Conservation (phyloP, 2,888 invertebrate genomes). For the Pimpla rufipes region DNA sequence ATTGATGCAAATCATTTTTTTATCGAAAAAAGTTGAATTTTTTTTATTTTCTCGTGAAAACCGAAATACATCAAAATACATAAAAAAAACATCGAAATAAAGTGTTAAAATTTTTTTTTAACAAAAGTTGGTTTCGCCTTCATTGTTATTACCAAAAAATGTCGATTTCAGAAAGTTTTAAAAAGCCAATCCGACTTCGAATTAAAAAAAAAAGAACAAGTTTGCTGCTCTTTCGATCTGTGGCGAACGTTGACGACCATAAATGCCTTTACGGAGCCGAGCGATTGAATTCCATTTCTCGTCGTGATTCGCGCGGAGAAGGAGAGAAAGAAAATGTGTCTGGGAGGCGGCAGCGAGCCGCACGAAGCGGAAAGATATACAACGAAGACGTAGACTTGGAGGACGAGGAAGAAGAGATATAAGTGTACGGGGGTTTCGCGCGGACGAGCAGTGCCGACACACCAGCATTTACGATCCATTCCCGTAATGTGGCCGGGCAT, state of each 20-base stretch:
- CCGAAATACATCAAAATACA: too few relatives aligned
- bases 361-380: conserved; percentile 54
- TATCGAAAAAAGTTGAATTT: too few relatives aligned
- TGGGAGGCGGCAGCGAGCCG: background rate
- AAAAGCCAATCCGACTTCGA: too few relatives aligned
- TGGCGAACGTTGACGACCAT: conserved; percentile 50
- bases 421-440: conserved; percentile 62
- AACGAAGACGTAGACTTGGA: background rate
- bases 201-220: conserved; percentile 11
- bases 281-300: conserved; percentile 71
- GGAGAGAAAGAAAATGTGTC: too few relatives aligned
- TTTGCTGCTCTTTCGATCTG: conserved; percentile 16
- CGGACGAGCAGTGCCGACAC: conserved; percentile 67
- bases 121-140: too few relatives aligned
- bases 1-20: too few relatives aligned
- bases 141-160: too few relatives aligned
- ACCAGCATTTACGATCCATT: conserved; percentile 73
- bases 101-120: too few relatives aligned
- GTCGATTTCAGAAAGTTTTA: too few relatives aligned
- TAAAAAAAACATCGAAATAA: too few relatives aligned
- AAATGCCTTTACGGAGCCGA: conserved; percentile 55
- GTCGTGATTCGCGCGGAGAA: too few relatives aligned
- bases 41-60: too few relatives aligned
- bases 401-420: conserved; percentile 20
- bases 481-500: conserved; percentile 73